phyloP scores from a whole-genome alignment of 1,140 invertebrate genomes.

The Drosophila kanapiae region DNA sequence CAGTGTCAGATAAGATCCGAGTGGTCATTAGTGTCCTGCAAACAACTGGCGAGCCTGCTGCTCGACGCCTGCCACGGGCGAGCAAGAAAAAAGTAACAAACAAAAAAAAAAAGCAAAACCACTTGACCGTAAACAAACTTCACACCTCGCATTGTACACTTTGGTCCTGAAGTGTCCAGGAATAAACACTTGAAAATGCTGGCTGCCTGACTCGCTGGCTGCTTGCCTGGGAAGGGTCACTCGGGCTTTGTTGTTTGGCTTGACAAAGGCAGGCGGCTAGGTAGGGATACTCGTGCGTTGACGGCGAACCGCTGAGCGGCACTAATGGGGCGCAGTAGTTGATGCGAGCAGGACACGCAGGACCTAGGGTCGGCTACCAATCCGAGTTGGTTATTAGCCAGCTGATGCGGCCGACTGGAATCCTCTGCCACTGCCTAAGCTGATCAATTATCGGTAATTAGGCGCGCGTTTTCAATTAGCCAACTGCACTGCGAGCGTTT shows the following conservation, averaged over 20 bases:
- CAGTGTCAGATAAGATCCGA: constrained; percentile 70
- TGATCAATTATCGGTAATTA: constrained; percentile 74
- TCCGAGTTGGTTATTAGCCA: constrained; percentile 37
- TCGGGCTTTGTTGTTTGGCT: constrained; percentile 58
- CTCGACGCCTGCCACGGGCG: constrained; percentile 16
- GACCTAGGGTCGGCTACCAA: constrained; percentile 24
- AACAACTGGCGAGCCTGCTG: constrained; percentile 57
- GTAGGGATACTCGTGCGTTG: constrained; percentile 10
- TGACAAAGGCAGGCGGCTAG: constrained; percentile 56
- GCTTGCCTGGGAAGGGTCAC: constrained; percentile 23
- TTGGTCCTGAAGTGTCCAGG: constrained; percentile 72
- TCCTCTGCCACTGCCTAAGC: constrained; percentile 37
- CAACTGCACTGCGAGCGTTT: constrained; percentile 53
- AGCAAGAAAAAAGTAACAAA: constrained; percentile 37
- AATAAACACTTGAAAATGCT: constrained; percentile 77
- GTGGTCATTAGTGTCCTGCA: constrained; percentile 80
- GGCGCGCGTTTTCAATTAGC: constrained; percentile 62
- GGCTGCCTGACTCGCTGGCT: constrained; percentile 21
- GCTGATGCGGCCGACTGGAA: constrained; percentile 30
- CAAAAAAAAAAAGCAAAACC: constrained; percentile 49
- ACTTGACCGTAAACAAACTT: constrained; percentile 83
- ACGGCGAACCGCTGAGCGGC: constrained; percentile 42
- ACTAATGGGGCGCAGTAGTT: constrained; percentile 56
- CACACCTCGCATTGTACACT: constrained; percentile 72
- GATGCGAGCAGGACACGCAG: constrained; percentile 30